These are phyloP conservation scores for Willisornis vidua DNA, from an alignment of 2,113 vertebrate genomes.

Conservation along the genomic window DNA sequence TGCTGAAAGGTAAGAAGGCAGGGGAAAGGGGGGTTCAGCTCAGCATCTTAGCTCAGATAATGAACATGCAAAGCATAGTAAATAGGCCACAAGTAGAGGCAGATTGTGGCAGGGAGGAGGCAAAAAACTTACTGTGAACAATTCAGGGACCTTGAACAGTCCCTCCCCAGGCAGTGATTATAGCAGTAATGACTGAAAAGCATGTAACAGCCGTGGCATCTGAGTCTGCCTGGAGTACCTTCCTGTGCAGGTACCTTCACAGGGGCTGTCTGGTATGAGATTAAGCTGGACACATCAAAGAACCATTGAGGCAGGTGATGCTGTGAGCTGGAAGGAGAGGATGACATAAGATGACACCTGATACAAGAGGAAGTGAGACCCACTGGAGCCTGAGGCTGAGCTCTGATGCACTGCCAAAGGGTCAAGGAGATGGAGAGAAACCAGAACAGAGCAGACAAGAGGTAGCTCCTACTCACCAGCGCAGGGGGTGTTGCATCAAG, in stretches of 20 bases:
- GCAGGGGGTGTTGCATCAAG: background rate
- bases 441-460: background rate
- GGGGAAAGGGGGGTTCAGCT: background rate
- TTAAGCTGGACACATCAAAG: slow-evolving; percentile 32
- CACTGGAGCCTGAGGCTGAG: background rate
- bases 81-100: slow-evolving; percentile 5
- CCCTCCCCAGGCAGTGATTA: background rate
- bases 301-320: slow-evolving; percentile 11
- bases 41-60: background rate
- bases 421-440: background rate
- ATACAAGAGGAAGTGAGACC: background rate
- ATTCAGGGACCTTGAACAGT: background rate
- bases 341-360: background rate
- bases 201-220: background rate
- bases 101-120: background rate
- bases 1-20: slow-evolving; percentile 24
- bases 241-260: background rate
- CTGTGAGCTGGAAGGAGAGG: background rate
- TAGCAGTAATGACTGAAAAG: background rate
- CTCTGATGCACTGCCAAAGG: background rate
- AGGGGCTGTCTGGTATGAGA: background rate
- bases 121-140: background rate
- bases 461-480: background rate
- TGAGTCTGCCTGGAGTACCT: background rate
- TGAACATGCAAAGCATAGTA: background rate